Percentiles rank a stretch among this genome's conserved stretches.
These are phyloP conservation scores for Drosophila affinis DNA, from an alignment of 2,888 invertebrate genomes.

Conservation along the genomic window DNA sequence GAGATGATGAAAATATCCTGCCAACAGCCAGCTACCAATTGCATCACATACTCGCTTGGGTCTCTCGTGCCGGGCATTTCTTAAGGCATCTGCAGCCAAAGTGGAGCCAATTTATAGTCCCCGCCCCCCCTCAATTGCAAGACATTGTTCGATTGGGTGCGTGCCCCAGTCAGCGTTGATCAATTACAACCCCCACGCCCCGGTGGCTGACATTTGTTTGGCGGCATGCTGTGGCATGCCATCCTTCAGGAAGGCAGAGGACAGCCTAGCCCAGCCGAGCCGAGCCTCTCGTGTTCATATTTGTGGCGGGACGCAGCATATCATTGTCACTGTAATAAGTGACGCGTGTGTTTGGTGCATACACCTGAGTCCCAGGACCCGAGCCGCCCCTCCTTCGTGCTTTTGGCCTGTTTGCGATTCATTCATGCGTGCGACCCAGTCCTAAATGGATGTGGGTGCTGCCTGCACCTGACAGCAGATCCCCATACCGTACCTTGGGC, in stretches of 20 bases:
- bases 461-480: slow-evolving; percentile 57
- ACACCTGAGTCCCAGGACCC: slow-evolving; percentile 33
- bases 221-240: background rate
- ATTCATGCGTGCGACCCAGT: slow-evolving; percentile 72
- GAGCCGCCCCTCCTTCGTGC: slow-evolving; percentile 1
- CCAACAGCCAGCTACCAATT: slow-evolving; percentile 1
- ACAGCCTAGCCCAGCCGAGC: background rate
- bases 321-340: slow-evolving; percentile 78
- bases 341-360: slow-evolving; percentile 67
- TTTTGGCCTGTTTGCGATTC: slow-evolving; percentile 61
- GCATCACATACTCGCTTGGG: slow-evolving; percentile 27
- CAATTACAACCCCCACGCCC: slow-evolving; percentile 57
- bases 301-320: slow-evolving; percentile 53
- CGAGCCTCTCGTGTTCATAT: slow-evolving; percentile 40
- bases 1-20: too few species aligned
- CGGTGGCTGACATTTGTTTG: too few species aligned
- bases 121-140: too few species aligned
- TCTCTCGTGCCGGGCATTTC: slow-evolving; percentile 32
- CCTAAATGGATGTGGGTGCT: slow-evolving; percentile 44
- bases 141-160: slow-evolving; percentile 68
- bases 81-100: too few species aligned
- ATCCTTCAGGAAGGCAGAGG: background rate
- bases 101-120: too few species aligned
- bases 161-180: slow-evolving; percentile 55
- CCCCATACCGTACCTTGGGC: background rate